Conservation (phyloP, 2,113 vertebrate species). For the Cynoglossus semilaevis region DNA sequence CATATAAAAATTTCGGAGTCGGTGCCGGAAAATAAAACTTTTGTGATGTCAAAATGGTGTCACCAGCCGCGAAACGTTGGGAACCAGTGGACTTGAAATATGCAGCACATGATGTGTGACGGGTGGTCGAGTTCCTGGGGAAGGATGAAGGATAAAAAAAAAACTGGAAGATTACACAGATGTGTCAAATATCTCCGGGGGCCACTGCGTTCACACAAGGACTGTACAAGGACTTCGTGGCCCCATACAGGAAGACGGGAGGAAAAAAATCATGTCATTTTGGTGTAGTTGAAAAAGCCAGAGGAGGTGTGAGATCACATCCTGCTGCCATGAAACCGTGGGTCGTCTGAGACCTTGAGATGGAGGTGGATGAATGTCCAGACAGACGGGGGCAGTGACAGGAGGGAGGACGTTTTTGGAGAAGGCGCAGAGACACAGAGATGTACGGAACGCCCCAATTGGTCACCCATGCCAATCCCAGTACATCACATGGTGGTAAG, state of each 20-base stretch:
- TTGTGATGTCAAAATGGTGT: no score
- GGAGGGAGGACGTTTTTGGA: neutral
- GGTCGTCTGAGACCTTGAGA: constrained; percentile 19
- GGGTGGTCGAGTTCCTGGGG: no score
- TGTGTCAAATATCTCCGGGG: constrained; percentile 56
- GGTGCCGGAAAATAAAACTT: no score
- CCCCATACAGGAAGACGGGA: neutral
- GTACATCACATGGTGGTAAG: no score
- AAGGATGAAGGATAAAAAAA: no score
- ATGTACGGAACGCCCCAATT: constrained; percentile 1
- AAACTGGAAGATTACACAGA: constrained; percentile 42
- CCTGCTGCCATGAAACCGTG: constrained; percentile 43
- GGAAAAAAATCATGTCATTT: constrained; percentile 26
- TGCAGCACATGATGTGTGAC: no score
- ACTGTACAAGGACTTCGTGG: constrained; percentile 18
- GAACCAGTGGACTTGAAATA: no score
- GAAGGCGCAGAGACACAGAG: neutral
- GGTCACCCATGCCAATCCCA: no score
- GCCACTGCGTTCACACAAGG: constrained; percentile 31
- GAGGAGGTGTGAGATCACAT: constrained; percentile 61
- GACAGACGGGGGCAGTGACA: neutral
- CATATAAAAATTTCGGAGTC: no score
- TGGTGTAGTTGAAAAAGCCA: constrained; percentile 44
- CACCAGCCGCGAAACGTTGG: no score
- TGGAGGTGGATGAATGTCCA: constrained; percentile 6